phyloP scores from a whole-genome alignment of 1,140 invertebrate genomes.

The Xylocopa sonorina region DNA sequence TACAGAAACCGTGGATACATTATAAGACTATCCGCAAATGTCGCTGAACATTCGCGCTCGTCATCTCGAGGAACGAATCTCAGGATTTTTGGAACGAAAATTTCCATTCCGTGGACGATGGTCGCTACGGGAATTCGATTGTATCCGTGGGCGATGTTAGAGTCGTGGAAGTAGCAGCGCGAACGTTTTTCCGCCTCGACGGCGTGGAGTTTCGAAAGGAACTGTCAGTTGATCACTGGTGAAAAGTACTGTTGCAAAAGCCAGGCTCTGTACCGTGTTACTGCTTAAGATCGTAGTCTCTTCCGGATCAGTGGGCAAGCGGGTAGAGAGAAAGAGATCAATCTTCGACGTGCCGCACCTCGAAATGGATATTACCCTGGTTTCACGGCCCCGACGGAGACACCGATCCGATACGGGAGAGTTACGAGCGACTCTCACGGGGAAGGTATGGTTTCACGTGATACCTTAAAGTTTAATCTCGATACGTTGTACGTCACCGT shows the following conservation, averaged over 20 bases:
- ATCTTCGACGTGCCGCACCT: slow-evolving; percentile 57
- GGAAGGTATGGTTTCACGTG: slow-evolving; percentile 62
- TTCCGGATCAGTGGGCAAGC: slow-evolving; percentile 41
- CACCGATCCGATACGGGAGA: slow-evolving; percentile 57
- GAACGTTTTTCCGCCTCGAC: neutral
- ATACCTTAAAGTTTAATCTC: slow-evolving; percentile 68
- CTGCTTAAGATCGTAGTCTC: slow-evolving; percentile 32
- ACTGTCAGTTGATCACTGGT: neutral
- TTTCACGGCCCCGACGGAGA: slow-evolving; percentile 47
- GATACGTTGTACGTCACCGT: slow-evolving; percentile 43
- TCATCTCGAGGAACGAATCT: no score
- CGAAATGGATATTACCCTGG: slow-evolving; percentile 57
- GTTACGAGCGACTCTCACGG: slow-evolving; percentile 47
- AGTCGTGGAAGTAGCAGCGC: no score
- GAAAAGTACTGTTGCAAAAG: slow-evolving; percentile 31
- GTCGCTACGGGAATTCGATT: no score
- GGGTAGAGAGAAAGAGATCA: slow-evolving; percentile 51
- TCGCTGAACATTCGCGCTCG: neutral
- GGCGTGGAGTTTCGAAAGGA: neutral
- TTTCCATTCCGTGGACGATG: neutral
- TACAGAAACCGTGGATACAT: neutral
- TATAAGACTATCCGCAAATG: neutral
- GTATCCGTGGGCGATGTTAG: no score
- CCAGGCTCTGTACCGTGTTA: slow-evolving; percentile 2
- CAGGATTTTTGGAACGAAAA: neutral